phyloP scores from a whole-genome alignment of 2,888 invertebrate genomes.

The Panorpa germanica region DNA sequence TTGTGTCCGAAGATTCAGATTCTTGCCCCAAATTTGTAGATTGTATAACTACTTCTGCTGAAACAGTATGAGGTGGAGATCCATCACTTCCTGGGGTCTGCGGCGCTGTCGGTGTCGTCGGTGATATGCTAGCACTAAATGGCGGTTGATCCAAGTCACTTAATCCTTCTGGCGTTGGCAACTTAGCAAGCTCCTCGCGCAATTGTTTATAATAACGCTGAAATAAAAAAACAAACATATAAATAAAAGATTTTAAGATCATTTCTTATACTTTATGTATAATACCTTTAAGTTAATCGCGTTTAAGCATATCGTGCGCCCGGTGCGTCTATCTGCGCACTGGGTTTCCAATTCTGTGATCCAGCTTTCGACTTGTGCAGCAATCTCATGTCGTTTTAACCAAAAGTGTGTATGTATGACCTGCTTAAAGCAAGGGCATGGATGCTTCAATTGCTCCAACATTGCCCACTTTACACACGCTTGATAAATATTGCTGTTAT shows the following conservation, averaged over 20 bases:
- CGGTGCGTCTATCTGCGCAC: slow-evolving; percentile 56
- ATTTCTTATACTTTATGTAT: background rate
- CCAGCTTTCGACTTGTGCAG: slow-evolving; percentile 78
- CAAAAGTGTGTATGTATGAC: slow-evolving; percentile 88
- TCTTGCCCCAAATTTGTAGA: too few species aligned
- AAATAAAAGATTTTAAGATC: slow-evolving; percentile 1
- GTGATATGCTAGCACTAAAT: slow-evolving; percentile 20
- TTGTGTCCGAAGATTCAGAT: too few species aligned
- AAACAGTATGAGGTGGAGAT: background rate
- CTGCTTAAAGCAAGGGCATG: slow-evolving; percentile 79
- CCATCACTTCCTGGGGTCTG: background rate
- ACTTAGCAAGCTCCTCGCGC: slow-evolving; percentile 68
- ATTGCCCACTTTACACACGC: slow-evolving; percentile 93
- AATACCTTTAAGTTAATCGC: slow-evolving; percentile 54
- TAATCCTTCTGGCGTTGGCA: slow-evolving; percentile 58
- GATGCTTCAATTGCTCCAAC: slow-evolving; percentile 80
- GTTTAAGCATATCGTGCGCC: slow-evolving; percentile 53
- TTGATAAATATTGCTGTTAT: slow-evolving; percentile 89
- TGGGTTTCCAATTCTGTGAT: slow-evolving; percentile 70
- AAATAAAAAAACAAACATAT: slow-evolving; percentile 14
- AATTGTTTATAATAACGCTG: slow-evolving; percentile 68
- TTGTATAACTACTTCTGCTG: too few species aligned
- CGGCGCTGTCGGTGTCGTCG: slow-evolving; percentile 9
- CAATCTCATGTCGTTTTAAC: slow-evolving; percentile 80
- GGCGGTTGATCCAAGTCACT: slow-evolving; percentile 47